Evolutionary conservation across 2,113 vertebrate genomes (phyloP), one percentile per base, ranked within the genome.

Genomic region (Halcyon malimbica): DNA sequence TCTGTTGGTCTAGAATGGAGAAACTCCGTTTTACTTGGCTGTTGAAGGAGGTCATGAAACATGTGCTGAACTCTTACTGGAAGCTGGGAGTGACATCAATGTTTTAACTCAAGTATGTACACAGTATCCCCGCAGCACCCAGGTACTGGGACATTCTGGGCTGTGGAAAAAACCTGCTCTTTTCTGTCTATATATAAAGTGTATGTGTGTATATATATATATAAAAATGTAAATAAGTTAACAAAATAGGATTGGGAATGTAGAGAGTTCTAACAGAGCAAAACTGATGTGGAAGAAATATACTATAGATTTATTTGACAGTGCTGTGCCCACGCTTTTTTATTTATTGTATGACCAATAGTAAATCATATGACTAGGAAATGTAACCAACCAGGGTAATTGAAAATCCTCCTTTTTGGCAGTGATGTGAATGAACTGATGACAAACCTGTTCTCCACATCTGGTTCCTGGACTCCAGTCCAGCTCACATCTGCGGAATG

Each of bases 1-100:
- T 96, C 20, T 83, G 17, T 92, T 97, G 75, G 21, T 82, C 83
- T 82, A 99, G 99, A 98, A 98, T 1, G 98, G 98, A 56, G 98
- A 99, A 97, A 99, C 98, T 9, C 97, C 99, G 18, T 98, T 99
- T 97, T 99, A 98, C 90, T 96, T 98, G 94, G 98, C 99, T 82
- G 97, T 98, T 85, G 97, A 98, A 82, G 98, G 97, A 51, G 95
- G 97, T 54, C 94, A 98, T 77, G 98, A 98, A 90, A 98, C 98
- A 91, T 99, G 98, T 97, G 98, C 98, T 44, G 87, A 98, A 89
- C 93, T 98, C 29, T 94, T 99, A 70, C 95, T 99, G 97, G 97
- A 98, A 83, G 98, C 98, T 11, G 98, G 97, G 87, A 99, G 99
- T 96, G 98, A 99, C 74, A 98, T 98, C 83, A 98, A 98, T 95